These are phyloP conservation scores for Homarus gammarus DNA, from an alignment of 2,888 invertebrate genomes.

Conservation along the genomic window DNA sequence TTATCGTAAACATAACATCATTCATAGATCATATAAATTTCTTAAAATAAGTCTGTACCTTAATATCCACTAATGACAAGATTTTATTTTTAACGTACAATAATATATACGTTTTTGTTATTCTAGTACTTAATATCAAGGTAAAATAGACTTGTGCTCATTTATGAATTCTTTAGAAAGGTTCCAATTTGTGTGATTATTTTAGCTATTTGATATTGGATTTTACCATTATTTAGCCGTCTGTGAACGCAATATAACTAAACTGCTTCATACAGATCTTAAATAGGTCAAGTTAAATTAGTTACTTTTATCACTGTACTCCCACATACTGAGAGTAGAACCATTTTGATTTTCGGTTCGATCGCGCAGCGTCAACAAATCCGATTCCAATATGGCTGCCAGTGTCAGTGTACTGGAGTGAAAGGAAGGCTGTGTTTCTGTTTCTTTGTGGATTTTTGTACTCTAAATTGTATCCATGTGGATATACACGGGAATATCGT, in stretches of 20 bases:
- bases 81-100: no score
- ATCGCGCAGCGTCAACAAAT: conserved; percentile 51
- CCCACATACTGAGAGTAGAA: conserved; percentile 1
- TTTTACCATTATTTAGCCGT: not conserved
- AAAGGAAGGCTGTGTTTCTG: conserved; percentile 36
- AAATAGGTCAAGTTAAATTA: no score
- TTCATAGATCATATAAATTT: not conserved
- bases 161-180: not conserved
- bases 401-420: conserved; percentile 58
- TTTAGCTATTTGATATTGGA: not conserved
- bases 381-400: conserved; percentile 55
- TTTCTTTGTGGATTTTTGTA: conserved; percentile 41
- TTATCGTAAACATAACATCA: conserved; percentile 30
- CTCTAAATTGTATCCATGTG: conserved; percentile 57
- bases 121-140: not conserved
- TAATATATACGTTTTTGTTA: no score
- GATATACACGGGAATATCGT: conserved; percentile 57
- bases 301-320: not conserved
- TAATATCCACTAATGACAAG: no score
- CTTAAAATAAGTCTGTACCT: not conserved
- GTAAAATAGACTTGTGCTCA: not conserved
- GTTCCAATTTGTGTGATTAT: conserved; percentile 8
- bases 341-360: conserved; percentile 39
- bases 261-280: not conserved
- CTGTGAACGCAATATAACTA: not conserved